Base-by-base conservation (phyloP, 2,888 invertebrate species). In the Hirtodrosophila cameraria region DNA sequence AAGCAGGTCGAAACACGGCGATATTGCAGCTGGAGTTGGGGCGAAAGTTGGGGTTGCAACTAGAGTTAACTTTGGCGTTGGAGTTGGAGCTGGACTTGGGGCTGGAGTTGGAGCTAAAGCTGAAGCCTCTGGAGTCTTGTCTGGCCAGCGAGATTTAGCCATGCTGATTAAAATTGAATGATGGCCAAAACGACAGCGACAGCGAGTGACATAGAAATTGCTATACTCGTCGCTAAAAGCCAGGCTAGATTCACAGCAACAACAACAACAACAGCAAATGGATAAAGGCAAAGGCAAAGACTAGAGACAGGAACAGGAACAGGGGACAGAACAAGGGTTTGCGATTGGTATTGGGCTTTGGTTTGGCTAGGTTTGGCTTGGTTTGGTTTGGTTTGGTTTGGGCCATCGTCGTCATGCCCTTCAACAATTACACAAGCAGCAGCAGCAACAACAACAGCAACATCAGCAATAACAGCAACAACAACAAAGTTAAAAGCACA, bases 101-200 rank as follows among this genome's bases (percentile, higher is more conserved):
- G 12, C 16, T 39, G 42, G 1, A 23, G 39, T n/a, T 20, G 25
- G 13, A 16, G 33, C 23, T 18, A 23, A 5, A 39, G 11, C 16
- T 42, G 41, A 35, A 12, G 41, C 31, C 50, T 45, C 45, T 39
- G 16, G 28, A 62, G 27, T 54, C 35, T 46, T 63, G 61, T 63
- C 52, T 45, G 70, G 45, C 55, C 62, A 53, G 38, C 41, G 36
- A 73, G 73, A 73, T 73, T 69, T 73, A 69, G 69, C 52, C 65
- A 74, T 61, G 73, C 84, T 80, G 80, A 80, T 80, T 80, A 80
- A 80, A 80, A 80, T 84, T 84, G 81, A 80, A 81, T 80, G 79
- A 80, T 72, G 84, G 73, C 73, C 63, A 59, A 39, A 62, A 72
- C 35, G 50, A 58, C 58, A 50, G 48, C 53, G 27, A 55, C 53